phyloP scores from a whole-genome alignment of 37 sponge, comb jelly and placozoan genomes.

The Halisarca cf. caerulea region DNA sequence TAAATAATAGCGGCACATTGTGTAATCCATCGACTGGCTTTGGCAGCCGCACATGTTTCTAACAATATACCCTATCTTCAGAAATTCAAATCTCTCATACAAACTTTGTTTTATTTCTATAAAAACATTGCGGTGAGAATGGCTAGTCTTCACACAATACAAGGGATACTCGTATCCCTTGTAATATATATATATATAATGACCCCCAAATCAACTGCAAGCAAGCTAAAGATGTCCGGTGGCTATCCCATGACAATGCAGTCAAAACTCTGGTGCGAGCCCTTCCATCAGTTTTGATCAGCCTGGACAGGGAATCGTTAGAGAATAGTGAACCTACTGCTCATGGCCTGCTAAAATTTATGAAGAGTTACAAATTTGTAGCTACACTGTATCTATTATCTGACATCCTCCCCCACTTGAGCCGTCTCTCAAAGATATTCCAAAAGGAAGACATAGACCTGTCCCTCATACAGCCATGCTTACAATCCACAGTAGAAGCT shows the following conservation, averaged over 20 bases:
- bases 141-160: constrained; percentile 47
- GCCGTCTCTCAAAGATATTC: constrained; percentile 18
- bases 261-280: constrained; percentile 33
- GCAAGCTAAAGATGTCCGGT: constrained; percentile 50
- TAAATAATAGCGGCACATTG: constrained; percentile 48
- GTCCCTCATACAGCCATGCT: background rate
- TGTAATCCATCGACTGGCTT: constrained; percentile 54
- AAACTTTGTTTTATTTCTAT: constrained; percentile 46
- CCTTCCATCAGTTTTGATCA: constrained; percentile 39
- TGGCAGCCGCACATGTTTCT: constrained; percentile 50
- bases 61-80: constrained; percentile 42
- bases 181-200: no score
- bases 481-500: constrained; percentile 23
- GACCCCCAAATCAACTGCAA: constrained; percentile 44
- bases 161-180: no score
- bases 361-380: constrained; percentile 37
- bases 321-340: constrained; percentile 35
- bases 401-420: constrained; percentile 30
- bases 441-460: constrained; percentile 36
- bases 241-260: constrained; percentile 50
- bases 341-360: constrained; percentile 15
- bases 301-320: constrained; percentile 34
- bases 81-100: constrained; percentile 34
- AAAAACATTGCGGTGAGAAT: constrained; percentile 48
- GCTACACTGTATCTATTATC: constrained; percentile 14